These are phyloP conservation scores for Lota lota DNA, from an alignment of 2,113 vertebrate species.

Conservation along the genomic window DNA sequence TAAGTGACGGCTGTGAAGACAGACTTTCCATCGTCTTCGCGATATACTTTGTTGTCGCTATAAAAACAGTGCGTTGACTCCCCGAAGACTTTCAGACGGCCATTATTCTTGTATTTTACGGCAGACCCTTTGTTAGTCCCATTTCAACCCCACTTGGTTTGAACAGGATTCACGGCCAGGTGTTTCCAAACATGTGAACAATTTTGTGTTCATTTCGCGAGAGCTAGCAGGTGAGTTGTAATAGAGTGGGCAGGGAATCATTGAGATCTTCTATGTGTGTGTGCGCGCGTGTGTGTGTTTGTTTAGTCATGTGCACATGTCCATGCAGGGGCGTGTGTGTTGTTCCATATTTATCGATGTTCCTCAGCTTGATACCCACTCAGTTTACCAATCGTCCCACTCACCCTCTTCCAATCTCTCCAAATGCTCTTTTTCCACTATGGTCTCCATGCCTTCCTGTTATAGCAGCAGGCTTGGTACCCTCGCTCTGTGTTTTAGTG, in stretches of 20 bases:
- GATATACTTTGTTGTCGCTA: conserved; percentile 60
- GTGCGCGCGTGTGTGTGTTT: conserved; percentile 32
- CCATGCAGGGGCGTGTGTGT: no score
- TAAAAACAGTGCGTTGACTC: no score
- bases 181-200: conserved; percentile 31
- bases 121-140: conserved; percentile 17
- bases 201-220: conserved; percentile 34
- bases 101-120: conserved; percentile 31
- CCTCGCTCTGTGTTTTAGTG: neutral
- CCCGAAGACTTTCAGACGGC: conserved; percentile 41
- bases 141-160: conserved; percentile 31
- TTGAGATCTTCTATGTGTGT: no score
- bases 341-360: conserved; percentile 22
- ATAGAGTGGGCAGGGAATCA: conserved; percentile 22
- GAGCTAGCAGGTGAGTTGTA: conserved; percentile 34
- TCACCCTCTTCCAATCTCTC: conserved; percentile 25
- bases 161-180: conserved; percentile 19
- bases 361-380: conserved; percentile 44
- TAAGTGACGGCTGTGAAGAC: conserved; percentile 76
- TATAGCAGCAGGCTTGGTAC: conserved; percentile 2
- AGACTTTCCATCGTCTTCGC: conserved; percentile 64
- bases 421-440: conserved; percentile 15
- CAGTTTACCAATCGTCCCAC: conserved; percentile 36
- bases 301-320: neutral
- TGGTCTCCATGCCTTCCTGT: conserved; percentile 3